Percentiles rank a stretch among this genome's conserved stretches.
Conservation (phyloP, 1,140 invertebrate genomes). For the Littorina saxatilis region DNA sequence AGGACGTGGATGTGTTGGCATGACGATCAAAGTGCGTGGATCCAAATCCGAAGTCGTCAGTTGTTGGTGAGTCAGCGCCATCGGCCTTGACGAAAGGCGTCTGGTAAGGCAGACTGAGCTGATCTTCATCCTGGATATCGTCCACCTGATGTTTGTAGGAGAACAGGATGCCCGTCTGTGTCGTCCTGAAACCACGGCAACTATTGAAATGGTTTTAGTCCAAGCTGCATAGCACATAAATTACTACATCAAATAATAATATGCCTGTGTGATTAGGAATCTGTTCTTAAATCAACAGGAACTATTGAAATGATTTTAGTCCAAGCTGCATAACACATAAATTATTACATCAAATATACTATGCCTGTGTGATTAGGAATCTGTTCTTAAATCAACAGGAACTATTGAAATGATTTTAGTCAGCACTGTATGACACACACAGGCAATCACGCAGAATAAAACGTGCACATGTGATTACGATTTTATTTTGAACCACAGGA, state of each 20-base stretch:
- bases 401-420: no score
- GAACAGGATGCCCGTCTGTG: slow-evolving; percentile 86
- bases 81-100: slow-evolving; percentile 76
- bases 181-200: slow-evolving; percentile 79
- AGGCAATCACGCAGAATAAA: no score
- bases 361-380: no score
- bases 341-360: no score
- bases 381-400: no score
- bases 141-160: slow-evolving; percentile 90
- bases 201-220: neutral
- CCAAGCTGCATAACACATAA: no score
- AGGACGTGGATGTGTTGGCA: neutral
- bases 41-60: slow-evolving; percentile 84
- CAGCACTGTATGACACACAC: no score
- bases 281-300: no score
- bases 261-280: neutral
- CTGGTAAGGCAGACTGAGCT: slow-evolving; percentile 86
- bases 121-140: slow-evolving; percentile 86
- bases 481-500: no score
- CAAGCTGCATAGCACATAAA: neutral
- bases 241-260: neutral
- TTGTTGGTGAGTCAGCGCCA: slow-evolving; percentile 74
- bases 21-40: slow-evolving; percentile 81
- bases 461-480: no score
- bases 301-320: no score